Evolutionary conservation across 1,140 invertebrate species (phyloP), one percentile per base, ranked within the genome.

Genomic region (Bombus cullumanus): DNA sequence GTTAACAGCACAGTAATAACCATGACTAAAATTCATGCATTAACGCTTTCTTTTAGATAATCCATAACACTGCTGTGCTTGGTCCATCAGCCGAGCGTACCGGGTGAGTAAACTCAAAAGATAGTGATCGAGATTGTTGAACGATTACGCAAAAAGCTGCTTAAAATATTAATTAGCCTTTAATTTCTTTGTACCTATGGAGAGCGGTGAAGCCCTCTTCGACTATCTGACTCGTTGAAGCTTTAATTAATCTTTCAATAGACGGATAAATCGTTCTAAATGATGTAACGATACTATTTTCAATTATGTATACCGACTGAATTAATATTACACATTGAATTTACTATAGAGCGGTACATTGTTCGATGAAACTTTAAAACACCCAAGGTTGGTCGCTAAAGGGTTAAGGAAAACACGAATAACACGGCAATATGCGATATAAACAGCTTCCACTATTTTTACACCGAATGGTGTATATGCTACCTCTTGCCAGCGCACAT

Each of bases 51-150:
- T 94, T 95, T 18, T 92, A 95, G 95, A 95, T 95, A 91, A 95
- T 95, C 47, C 95, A 95, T 93, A 95, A 95, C 83, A 93, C 94
- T 72, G 89, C 94, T 81, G 88, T 93, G 87, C 89, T 93, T 93
- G 94, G 93, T 83, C 92, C 94, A 89, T 87, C 94, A 41, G 90
- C 92, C 81, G 93, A 95, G 86, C 92, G 91, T 77, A 92, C 92
- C 22, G 94, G 94, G 94, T 95, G 88, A 90, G 91, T 93, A 91
- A 88, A 77, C 86, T 84, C 47, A 64, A 83, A 59, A 78, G 71
- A 47, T 59, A 75, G 25, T 69, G 59, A 43, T 69, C 59, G 53
- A 88, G 39, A 57, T 76, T 62, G 57, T 79, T 53, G 28, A 86
- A 64, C 57, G 69, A 66, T 66, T 9, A 12, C 47, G 37, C 74